These are phyloP conservation scores for Chiloscyllium plagiosum DNA, from an alignment of 2,113 vertebrate species.

Conservation along the genomic window DNA sequence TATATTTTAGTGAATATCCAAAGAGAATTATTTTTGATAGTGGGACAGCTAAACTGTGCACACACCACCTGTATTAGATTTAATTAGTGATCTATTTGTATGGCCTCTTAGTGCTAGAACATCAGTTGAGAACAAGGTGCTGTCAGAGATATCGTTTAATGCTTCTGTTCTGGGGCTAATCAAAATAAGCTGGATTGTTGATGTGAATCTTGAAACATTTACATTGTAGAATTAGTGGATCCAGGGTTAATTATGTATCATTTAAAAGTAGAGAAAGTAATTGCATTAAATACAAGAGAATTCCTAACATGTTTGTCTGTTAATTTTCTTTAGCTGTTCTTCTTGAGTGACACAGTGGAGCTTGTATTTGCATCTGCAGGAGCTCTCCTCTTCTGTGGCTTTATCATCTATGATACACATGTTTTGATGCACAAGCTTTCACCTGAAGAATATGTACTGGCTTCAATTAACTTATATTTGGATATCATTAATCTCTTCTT, in stretches of 20 bases:
- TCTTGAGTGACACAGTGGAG: conserved; percentile 71
- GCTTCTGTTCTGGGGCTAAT: not conserved
- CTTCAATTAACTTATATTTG: conserved; percentile 87
- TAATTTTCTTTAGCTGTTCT: conserved; percentile 68
- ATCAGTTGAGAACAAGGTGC: not conserved
- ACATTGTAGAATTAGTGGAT: not conserved
- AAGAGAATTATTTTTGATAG: not conserved
- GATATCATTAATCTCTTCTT: conserved; percentile 92
- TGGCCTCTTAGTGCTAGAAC: not conserved
- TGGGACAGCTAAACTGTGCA: not conserved
- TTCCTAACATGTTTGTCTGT: not conserved
- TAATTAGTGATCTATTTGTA: not conserved
- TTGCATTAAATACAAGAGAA: not conserved
- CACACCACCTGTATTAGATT: not conserved
- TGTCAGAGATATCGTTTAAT: not conserved
- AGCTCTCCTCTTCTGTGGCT: conserved; percentile 88
- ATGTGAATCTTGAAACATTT: not conserved
- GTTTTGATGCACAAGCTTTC: conserved; percentile 88
- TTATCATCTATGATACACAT: conserved; percentile 89
- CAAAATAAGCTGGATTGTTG: not conserved
- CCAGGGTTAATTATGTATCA: not conserved
- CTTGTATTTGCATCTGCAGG: conserved; percentile 69
- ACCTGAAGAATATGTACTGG: conserved; percentile 87
- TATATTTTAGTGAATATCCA: not conserved
- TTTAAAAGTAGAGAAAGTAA: not conserved